Base-by-base conservation (phyloP, 2,888 invertebrate species). In the Troglohyphantes excavatus region DNA sequence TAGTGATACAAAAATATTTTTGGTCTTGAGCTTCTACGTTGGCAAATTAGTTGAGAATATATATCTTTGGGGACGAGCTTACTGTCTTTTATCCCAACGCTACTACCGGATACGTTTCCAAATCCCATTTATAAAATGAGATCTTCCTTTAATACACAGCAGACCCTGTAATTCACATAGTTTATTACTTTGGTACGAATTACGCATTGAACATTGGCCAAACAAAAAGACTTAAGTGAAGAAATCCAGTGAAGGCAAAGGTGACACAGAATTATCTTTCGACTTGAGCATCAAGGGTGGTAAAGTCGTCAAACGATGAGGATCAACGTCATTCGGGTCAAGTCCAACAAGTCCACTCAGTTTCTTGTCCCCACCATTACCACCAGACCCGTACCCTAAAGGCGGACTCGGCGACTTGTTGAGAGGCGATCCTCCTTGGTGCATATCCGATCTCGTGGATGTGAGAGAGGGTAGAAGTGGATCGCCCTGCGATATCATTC, bases 261-360 rank as follows among this genome's bases (percentile, higher is more conserved):
- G 90, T 2, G 90, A 90, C 33, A 87, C 90, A 2, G 90, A 84
- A 46, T 82, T 90, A 33, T 90, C 90, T 39, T 90, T 90, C 6
- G 46, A 78, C 46, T 90, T 90, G 61, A 90, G 78, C 88, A 90
- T 85, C 27, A 90, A 23, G 0, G 87, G 90, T 19, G 90, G 84
- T 7, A 90, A 23, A 33, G 90, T 73, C 2, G 83, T 88, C 3
- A 90, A 21, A 7, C 90, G 87, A 13, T 90, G 90, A 13, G 87
- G 73, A 67, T 90, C 90, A 11, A 85, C 85, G 19, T 82, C 86
- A 27, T 67, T 61, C 1, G 76, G 27, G 13, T 87, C 86, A 6
- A 85, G 29, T 26, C 81, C 82, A 2, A 83, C 70, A 1, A 87
- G 65, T 39, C 78, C 82, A 17, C 63, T 78, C 19, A 75, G 23